Percentiles rank a stretch among this genome's conserved stretches.
Conservation (phyloP, 2,888 invertebrate genomes). For the Watsonalla binaria region DNA sequence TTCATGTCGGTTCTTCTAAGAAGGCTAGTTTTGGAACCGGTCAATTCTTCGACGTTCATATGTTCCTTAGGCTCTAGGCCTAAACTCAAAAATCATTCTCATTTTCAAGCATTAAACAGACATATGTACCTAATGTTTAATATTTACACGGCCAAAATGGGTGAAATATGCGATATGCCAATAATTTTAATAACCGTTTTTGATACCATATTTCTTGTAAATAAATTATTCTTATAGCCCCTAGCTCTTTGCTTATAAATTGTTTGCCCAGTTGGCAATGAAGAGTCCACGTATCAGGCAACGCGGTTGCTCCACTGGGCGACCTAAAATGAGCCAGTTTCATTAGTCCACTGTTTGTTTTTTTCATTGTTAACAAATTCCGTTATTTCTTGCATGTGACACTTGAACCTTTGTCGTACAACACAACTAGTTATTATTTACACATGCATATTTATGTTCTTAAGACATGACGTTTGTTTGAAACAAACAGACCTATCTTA, state of each 20-base stretch:
- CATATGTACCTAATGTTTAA: no score
- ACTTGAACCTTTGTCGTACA: conserved; percentile 3
- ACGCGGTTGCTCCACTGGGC: conserved; percentile 18
- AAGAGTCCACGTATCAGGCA: conserved; percentile 8
- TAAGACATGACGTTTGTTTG: background rate
- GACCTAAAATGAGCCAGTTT: conserved; percentile 23
- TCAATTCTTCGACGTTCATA: no score
- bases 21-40: no score
- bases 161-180: no score
- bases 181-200: background rate
- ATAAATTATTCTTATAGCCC: background rate
- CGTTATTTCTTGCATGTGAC: conserved; percentile 7
- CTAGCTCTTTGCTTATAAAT: conserved; percentile 1
- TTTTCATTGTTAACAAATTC: conserved; percentile 22
- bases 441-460: conserved; percentile 1
- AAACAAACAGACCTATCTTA: background rate
- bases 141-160: no score
- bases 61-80: no score
- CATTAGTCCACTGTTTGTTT: conserved; percentile 19
- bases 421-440: conserved; percentile 7
- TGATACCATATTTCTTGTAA: background rate
- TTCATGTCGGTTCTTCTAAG: no score
- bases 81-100: no score
- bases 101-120: no score
- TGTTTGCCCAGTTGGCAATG: conserved; percentile 34